phyloP scores from a whole-genome alignment of 2,797 vertebrate genomes.

The Lutjanus campechanus region DNA sequence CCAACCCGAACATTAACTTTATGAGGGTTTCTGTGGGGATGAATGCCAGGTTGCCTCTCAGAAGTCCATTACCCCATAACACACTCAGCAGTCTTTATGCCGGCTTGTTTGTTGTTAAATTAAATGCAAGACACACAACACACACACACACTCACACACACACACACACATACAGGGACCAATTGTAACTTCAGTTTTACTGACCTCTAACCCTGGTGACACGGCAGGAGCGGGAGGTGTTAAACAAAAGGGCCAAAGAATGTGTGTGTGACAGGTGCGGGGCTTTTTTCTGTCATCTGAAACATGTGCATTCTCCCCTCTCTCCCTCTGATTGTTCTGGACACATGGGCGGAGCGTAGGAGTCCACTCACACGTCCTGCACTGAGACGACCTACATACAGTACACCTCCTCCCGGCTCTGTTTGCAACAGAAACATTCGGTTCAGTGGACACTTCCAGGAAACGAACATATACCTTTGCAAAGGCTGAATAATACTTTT shows the following conservation, averaged over 20 bases:
- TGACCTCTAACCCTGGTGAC: conserved; percentile 63
- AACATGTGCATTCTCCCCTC: conserved; percentile 58
- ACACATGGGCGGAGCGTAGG: conserved; percentile 33
- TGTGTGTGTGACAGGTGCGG: conserved; percentile 76
- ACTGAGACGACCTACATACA: conserved; percentile 26
- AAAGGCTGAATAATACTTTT: not conserved
- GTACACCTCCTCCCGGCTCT: conserved; percentile 22
- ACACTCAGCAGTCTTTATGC: conserved; percentile 35
- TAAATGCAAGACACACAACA: conserved; percentile 22
- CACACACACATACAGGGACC: conserved; percentile 34
- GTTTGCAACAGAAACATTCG: conserved; percentile 33
- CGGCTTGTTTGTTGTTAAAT: conserved; percentile 57
- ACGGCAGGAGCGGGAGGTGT: conserved; percentile 72
- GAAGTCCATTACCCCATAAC: conserved; percentile 49
- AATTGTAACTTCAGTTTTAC: conserved; percentile 42
- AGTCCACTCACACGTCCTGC: conserved; percentile 32
- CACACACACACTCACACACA: conserved; percentile 11
- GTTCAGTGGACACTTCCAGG: conserved; percentile 5
- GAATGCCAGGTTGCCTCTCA: conserved; percentile 28
- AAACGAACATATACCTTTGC: conserved; percentile 1
- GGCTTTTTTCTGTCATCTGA: conserved; percentile 66
- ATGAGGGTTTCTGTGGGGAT: conserved; percentile 45
- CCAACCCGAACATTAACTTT: conserved; percentile 46
- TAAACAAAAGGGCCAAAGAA: conserved; percentile 77
- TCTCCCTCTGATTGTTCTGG: conserved; percentile 62